These are phyloP conservation scores for Melanerpes aurifrons DNA, from an alignment of 2,113 vertebrate genomes.

Conservation along the genomic window DNA sequence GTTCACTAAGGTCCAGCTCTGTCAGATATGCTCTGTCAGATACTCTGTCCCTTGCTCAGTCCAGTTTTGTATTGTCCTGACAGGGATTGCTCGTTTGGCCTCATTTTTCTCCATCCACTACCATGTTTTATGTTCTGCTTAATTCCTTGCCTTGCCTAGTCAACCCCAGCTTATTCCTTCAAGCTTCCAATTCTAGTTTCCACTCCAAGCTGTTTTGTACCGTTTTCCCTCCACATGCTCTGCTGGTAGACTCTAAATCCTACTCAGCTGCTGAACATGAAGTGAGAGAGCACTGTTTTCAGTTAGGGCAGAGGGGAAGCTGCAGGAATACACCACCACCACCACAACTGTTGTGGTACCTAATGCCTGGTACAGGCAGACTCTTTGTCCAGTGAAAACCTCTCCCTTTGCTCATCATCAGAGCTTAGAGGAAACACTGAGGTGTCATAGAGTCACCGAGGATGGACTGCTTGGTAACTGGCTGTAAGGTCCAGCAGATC, in stretches of 20 bases:
- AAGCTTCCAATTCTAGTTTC: neutral
- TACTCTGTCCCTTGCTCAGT: neutral
- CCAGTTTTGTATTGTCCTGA: neutral
- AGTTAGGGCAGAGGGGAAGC: neutral
- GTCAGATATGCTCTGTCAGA: neutral
- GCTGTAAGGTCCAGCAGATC: neutral
- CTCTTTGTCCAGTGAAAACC: neutral
- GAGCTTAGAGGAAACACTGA: neutral
- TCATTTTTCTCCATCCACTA: neutral
- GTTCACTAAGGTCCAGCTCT: neutral
- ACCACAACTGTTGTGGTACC: neutral
- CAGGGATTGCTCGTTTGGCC: neutral
- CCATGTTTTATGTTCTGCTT: neutral
- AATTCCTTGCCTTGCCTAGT: neutral
- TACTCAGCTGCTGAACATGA: neutral
- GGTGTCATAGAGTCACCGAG: neutral
- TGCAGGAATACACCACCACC: neutral
- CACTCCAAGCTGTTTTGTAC: neutral
- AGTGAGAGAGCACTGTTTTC: neutral
- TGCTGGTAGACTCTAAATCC: neutral
- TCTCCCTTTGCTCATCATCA: neutral
- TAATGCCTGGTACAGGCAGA: neutral
- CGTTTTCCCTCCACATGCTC: neutral
- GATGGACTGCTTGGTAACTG: neutral
- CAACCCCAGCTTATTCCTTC: neutral